Conservation (phyloP, 35 echinoderm and acorn worm genomes). For the Lytechinus pictus region DNA sequence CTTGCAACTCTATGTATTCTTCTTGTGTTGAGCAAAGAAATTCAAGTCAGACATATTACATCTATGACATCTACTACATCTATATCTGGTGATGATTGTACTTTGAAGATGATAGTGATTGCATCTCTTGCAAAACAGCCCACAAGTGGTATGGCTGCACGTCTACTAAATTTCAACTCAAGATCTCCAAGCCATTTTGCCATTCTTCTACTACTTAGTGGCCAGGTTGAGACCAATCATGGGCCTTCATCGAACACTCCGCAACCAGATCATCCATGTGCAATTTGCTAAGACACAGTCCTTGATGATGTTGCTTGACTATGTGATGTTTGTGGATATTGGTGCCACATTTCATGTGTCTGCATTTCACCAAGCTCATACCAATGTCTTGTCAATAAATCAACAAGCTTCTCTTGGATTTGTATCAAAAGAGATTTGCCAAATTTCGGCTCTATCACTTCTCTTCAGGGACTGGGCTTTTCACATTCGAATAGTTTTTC, state of each 20-base stretch:
- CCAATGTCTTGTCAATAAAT: background rate
- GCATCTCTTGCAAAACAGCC: background rate
- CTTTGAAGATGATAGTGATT: background rate
- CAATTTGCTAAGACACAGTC: background rate
- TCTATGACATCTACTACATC: background rate
- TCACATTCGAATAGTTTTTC: background rate
- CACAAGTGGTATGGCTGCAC: background rate
- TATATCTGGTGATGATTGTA: background rate
- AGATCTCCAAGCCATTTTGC: too few species aligned
- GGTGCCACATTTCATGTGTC: slow-evolving; percentile 30
- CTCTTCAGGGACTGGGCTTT: background rate
- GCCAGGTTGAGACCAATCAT: background rate
- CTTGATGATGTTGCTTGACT: slow-evolving; percentile 5
- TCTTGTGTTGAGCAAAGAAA: slow-evolving; percentile 11
- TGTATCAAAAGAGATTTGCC: slow-evolving; percentile 24
- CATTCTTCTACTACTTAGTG: too few species aligned
- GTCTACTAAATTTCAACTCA: background rate
- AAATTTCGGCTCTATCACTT: slow-evolving; percentile 21
- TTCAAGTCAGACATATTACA: background rate
- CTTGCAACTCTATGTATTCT: slow-evolving; percentile 25
- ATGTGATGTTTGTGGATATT: slow-evolving; percentile 42
- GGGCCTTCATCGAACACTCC: background rate
- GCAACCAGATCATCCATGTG: slow-evolving; percentile 32
- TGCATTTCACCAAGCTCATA: background rate
- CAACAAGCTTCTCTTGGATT: slow-evolving; percentile 42